These are phyloP conservation scores for Coptotermes formosanus DNA, from an alignment of 1,140 invertebrate genomes.

Conservation along the genomic window DNA sequence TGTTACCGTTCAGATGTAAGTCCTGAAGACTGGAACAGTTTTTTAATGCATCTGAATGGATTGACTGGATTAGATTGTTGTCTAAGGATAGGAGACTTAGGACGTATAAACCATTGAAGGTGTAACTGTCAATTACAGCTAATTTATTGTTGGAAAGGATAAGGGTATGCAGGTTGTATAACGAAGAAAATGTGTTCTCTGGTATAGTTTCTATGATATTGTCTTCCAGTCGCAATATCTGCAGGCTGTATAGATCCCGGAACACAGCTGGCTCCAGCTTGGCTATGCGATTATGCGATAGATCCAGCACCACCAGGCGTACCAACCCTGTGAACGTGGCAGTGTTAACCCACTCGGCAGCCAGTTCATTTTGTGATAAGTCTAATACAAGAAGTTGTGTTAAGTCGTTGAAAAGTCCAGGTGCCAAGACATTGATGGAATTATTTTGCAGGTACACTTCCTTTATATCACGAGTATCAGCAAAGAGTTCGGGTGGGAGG, in stretches of 20 bases:
- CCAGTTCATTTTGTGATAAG: slow-evolving; percentile 81
- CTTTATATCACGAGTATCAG: slow-evolving; percentile 73
- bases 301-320: slow-evolving; percentile 74
- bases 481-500: slow-evolving; percentile 78
- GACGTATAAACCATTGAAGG: slow-evolving; percentile 74
- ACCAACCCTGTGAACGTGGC: slow-evolving; percentile 82
- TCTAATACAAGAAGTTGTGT: slow-evolving; percentile 79
- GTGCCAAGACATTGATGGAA: slow-evolving; percentile 80
- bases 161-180: slow-evolving; percentile 80
- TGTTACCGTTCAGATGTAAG: slow-evolving; percentile 86
- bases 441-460: slow-evolving; percentile 84
- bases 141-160: slow-evolving; percentile 84
- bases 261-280: slow-evolving; percentile 78
- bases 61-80: slow-evolving; percentile 74
- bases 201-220: slow-evolving; percentile 79
- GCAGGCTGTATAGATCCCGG: slow-evolving; percentile 74
- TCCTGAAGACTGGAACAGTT: slow-evolving; percentile 84
- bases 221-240: slow-evolving; percentile 77
- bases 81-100: slow-evolving; percentile 78
- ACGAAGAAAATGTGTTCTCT: slow-evolving; percentile 77
- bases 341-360: slow-evolving; percentile 82
- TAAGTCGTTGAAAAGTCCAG: slow-evolving; percentile 79
- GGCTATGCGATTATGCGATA: slow-evolving; percentile 76
- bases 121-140: slow-evolving; percentile 70
- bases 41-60: slow-evolving; percentile 76